Evolutionary conservation across 2,113 vertebrate genomes (phyloP).

Genomic region (Glaucomys volans): DNA sequence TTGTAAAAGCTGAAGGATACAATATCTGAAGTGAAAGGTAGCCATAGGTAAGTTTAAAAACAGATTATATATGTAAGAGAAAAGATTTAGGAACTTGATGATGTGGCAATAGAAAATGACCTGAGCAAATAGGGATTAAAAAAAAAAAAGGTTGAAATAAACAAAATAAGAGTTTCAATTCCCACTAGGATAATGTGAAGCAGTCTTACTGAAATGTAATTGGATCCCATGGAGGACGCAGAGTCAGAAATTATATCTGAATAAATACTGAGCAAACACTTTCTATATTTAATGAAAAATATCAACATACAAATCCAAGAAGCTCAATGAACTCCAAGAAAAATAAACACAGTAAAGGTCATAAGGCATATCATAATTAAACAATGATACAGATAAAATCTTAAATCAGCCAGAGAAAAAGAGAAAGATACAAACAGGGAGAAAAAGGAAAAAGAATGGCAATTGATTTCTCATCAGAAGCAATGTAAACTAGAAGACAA

Average conservation of each 20-base stretch:
- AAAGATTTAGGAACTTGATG: background rate
- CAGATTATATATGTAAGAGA: background rate
- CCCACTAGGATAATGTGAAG: background rate
- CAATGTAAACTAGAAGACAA: background rate
- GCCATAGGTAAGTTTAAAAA: background rate
- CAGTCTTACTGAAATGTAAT: background rate
- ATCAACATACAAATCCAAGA: background rate
- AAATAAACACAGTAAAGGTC: background rate
- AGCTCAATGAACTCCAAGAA: background rate
- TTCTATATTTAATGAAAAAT: background rate
- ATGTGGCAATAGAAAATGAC: background rate
- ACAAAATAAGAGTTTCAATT: background rate
- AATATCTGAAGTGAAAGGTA: background rate
- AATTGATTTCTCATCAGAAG: background rate
- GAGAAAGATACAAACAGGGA: background rate
- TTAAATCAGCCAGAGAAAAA: background rate
- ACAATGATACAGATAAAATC: background rate
- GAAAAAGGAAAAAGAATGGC: background rate
- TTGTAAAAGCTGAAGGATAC: background rate
- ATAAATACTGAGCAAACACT: background rate
- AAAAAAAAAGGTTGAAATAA: background rate
- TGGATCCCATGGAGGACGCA: background rate
- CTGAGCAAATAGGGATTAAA: background rate
- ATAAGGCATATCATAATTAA: background rate
- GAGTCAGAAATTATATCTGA: background rate